Evolutionary conservation across 2,113 vertebrate species (phyloP).

Genomic region (Pantherophis guttatus): DNA sequence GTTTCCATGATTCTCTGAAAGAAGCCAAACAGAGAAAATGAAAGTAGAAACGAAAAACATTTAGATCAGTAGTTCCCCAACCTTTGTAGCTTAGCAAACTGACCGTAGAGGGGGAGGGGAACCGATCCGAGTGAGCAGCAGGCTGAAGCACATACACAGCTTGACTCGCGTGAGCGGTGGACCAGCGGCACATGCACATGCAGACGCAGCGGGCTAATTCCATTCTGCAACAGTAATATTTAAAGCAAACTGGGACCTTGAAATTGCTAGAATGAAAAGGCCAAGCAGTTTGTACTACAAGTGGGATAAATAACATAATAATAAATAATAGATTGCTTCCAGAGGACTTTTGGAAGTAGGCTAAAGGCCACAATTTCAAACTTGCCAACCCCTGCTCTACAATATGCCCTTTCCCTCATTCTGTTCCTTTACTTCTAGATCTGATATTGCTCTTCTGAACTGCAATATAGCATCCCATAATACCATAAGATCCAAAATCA

Average conservation of each 20-base stretch:
- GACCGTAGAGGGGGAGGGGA: neutral
- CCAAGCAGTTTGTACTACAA: neutral
- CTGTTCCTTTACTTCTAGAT: neutral
- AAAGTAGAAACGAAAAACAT: neutral
- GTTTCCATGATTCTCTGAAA: neutral
- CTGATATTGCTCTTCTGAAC: neutral
- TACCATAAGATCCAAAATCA: neutral
- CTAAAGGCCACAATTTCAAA: neutral
- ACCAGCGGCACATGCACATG: too few relatives aligned
- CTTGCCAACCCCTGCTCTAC: neutral
- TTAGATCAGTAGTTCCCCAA: neutral
- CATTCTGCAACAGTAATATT: constrained; percentile 16
- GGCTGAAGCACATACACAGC: neutral
- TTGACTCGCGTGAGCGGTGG: too few relatives aligned
- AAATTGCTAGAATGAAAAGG: constrained; percentile 5
- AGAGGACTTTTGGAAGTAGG: neutral
- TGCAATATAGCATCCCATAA: neutral
- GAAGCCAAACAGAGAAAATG: neutral
- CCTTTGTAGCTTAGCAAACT: neutral
- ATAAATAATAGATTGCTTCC: neutral
- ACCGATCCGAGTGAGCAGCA: neutral
- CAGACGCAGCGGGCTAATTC: constrained; percentile 3
- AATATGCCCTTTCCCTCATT: neutral
- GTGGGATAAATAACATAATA: neutral
- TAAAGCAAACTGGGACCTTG: neutral